Evolutionary conservation across 2,113 vertebrate genomes (phyloP).

Genomic region (Neotoma lepida): DNA sequence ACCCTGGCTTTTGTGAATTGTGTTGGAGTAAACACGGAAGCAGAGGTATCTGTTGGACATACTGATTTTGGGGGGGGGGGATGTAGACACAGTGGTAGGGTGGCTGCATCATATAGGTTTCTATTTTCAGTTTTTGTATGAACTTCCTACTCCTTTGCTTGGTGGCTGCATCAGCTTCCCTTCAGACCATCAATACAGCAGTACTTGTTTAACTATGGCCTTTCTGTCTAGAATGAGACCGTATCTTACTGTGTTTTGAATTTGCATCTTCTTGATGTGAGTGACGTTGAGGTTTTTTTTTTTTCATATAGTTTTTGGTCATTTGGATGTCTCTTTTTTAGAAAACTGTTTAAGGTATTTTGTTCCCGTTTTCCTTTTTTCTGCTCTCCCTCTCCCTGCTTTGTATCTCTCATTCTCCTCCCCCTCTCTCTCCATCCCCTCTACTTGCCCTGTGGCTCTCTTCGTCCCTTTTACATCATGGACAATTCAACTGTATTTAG

Average conservation of each 20-base stretch:
- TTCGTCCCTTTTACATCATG: not conserved
- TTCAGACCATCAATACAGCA: too few species aligned
- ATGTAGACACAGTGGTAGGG: too few species aligned
- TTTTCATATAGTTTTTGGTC: not conserved
- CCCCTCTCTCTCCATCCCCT: not conserved
- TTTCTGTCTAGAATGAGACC: not conserved
- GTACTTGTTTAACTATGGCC: not conserved
- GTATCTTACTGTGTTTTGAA: not conserved
- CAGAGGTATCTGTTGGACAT: not conserved
- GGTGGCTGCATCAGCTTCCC: not conserved
- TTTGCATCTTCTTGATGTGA: not conserved
- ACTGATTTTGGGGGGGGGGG: not conserved
- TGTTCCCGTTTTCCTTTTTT: not conserved
- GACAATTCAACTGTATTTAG: not conserved
- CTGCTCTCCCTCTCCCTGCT: not conserved
- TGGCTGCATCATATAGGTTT: not conserved
- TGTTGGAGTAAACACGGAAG: not conserved
- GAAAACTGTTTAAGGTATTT: not conserved
- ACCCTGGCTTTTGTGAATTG: not conserved
- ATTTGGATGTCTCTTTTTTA: not conserved
- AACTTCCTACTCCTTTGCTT: not conserved
- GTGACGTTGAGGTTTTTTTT: not conserved
- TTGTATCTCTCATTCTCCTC: not conserved
- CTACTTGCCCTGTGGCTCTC: accelerated
- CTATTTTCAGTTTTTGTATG: not conserved